Conservation (phyloP, 1,140 invertebrate species). For the Lordiphosa stackelbergi region DNA sequence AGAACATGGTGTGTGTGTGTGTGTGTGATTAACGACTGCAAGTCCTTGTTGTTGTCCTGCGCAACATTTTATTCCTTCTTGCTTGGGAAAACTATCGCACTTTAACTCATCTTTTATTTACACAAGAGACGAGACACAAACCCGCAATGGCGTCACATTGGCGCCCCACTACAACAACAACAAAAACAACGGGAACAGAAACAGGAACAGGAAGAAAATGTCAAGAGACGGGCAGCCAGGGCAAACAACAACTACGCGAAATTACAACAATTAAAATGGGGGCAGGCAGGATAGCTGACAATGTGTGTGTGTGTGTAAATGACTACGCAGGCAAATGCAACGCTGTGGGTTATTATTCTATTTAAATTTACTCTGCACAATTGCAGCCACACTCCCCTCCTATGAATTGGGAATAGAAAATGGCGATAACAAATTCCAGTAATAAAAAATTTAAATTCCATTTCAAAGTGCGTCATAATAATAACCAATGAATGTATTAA, state of each 20-base stretch:
- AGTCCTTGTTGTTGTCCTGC: slow-evolving; percentile 32
- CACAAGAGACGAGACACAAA: slow-evolving; percentile 28
- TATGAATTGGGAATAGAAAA: background rate
- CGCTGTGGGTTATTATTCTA: slow-evolving; percentile 21
- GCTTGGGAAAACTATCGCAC: slow-evolving; percentile 39
- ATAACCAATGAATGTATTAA: too few species aligned
- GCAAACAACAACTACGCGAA: slow-evolving; percentile 26
- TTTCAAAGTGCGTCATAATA: background rate
- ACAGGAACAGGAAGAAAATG: slow-evolving; percentile 23
- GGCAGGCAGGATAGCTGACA: slow-evolving; percentile 12
- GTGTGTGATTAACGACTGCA: slow-evolving; percentile 50
- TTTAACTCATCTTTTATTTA: slow-evolving; percentile 68
- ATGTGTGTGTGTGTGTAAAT: slow-evolving; percentile 33
- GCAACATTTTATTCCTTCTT: slow-evolving; percentile 39
- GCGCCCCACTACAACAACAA: slow-evolving; percentile 42
- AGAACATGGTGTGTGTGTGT: slow-evolving; percentile 11
- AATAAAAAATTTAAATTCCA: background rate
- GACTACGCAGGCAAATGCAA: slow-evolving; percentile 43
- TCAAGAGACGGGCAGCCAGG: slow-evolving; percentile 23
- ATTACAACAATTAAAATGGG: slow-evolving; percentile 68
- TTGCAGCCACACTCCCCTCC: background rate
- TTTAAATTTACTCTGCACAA: slow-evolving; percentile 7
- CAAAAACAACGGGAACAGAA: slow-evolving; percentile 34
- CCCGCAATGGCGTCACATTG: slow-evolving; percentile 50
- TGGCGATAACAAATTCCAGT: too few species aligned